Percentiles rank a stretch among this genome's conserved stretches.
Conservation (phyloP, 2,888 invertebrate species). For the Meloe dianella region DNA sequence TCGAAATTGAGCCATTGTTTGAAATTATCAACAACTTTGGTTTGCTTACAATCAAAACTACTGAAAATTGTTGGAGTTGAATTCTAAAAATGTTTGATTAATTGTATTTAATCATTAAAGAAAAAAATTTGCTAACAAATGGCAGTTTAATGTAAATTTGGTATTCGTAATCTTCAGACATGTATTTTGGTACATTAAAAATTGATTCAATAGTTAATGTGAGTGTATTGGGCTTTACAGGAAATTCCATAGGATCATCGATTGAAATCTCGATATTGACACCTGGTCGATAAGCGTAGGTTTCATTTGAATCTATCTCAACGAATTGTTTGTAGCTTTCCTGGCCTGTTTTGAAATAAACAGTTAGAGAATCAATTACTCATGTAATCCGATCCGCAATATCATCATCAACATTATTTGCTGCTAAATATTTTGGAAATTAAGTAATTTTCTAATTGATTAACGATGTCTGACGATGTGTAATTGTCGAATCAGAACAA, state of each 20-base stretch:
- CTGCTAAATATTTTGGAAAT: too few relatives aligned
- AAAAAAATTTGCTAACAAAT: too few relatives aligned
- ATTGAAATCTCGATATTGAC: background rate
- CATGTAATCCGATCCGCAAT: too few relatives aligned
- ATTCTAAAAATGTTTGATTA: background rate
- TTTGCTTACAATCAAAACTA: background rate
- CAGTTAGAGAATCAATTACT: too few relatives aligned
- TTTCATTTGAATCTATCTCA: background rate
- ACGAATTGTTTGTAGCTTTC: background rate
- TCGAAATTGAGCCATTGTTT: background rate
- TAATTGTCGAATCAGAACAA: too few relatives aligned
- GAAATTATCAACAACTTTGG: background rate
- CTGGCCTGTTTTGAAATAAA: background rate
- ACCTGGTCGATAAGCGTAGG: background rate
- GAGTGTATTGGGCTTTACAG: background rate
- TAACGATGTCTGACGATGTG: too few relatives aligned
- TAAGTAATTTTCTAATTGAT: too few relatives aligned
- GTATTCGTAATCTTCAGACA: background rate
- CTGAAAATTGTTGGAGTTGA: background rate
- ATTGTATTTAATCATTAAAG: too few relatives aligned
- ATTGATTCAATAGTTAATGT: background rate
- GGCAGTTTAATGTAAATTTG: background rate
- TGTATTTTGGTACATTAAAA: background rate
- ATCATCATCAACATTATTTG: too few relatives aligned
- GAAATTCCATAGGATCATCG: background rate